A percentile compares a stretch with the other conserved stretches of the same genome.
phyloP scores from a whole-genome alignment of 2,113 vertebrate genomes.

The Aspiorhynchus laticeps region DNA sequence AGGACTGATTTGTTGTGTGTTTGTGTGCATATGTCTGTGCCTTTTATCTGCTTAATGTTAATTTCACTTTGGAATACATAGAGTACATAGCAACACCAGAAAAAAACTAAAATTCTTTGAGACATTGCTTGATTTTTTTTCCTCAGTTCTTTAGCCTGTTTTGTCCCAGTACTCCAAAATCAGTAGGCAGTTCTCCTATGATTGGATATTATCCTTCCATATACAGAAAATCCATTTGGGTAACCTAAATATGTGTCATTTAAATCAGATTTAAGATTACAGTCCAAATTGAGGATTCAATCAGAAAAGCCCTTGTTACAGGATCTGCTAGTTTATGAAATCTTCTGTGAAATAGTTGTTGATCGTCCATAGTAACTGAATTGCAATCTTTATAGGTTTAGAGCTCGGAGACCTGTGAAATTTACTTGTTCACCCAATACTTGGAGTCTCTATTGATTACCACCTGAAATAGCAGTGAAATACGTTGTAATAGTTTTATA shows the following conservation, averaged over 20 bases:
- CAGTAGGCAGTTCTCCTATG: not conserved
- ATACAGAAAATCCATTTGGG: not conserved
- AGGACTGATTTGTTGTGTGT: no score
- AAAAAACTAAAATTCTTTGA: no score
- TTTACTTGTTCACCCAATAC: not conserved
- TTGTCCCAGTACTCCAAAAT: constrained; percentile 1
- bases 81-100: no score
- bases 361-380: not conserved
- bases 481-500: not conserved
- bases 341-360: not conserved
- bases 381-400: not conserved
- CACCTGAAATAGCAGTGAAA: constrained; percentile 1
- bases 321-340: not conserved
- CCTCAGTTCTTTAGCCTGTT: not conserved
- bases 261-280: not conserved
- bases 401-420: not conserved
- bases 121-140: no score
- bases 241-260: not conserved
- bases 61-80: no score
- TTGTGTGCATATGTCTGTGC: no score
- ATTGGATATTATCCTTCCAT: not conserved
- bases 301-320: not conserved
- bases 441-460: constrained; percentile 7
- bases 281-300: not conserved
- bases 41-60: no score